Conservation (phyloP, 2,797 vertebrate species). For the Meda fulgida region DNA sequence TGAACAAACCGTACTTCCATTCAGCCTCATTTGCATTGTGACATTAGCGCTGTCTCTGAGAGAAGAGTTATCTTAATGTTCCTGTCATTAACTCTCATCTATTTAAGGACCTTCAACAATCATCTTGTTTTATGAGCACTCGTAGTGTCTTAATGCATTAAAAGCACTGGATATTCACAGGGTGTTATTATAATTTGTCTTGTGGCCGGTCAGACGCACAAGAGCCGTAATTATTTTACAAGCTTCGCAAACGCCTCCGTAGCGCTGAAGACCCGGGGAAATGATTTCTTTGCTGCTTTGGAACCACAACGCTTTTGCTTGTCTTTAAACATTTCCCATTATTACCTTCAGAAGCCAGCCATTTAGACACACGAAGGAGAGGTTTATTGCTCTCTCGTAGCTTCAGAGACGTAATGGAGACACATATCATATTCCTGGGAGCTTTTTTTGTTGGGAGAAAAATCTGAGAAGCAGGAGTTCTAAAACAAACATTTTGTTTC, state of each 20-base stretch:
- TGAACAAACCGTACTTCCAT: neutral
- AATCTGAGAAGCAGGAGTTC: neutral
- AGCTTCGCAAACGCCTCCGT: neutral
- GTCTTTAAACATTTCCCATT: constrained; percentile 16
- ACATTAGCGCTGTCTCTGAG: neutral
- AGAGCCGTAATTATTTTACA: constrained; percentile 29
- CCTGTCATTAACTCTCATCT: constrained; percentile 32
- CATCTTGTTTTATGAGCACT: constrained; percentile 13
- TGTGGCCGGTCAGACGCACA: constrained; percentile 1
- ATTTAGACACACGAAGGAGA: neutral
- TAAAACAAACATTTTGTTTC: neutral
- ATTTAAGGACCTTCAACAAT: constrained; percentile 25
- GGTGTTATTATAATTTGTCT: constrained; percentile 37
- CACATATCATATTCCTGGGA: neutral
- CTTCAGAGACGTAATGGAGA: constrained; percentile 16
- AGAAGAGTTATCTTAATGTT: neutral
- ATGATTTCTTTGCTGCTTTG: neutral
- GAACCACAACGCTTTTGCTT: neutral
- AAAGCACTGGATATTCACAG: constrained; percentile 26
- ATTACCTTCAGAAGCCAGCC: constrained; percentile 11
- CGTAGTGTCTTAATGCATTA: constrained; percentile 21
- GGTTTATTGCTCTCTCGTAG: neutral
- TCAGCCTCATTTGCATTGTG: neutral
- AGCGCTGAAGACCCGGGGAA: neutral
- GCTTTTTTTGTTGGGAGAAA: neutral